Evolutionary conservation across 2,888 invertebrate species (phyloP).

Genomic region (Andrena trimmerana): DNA sequence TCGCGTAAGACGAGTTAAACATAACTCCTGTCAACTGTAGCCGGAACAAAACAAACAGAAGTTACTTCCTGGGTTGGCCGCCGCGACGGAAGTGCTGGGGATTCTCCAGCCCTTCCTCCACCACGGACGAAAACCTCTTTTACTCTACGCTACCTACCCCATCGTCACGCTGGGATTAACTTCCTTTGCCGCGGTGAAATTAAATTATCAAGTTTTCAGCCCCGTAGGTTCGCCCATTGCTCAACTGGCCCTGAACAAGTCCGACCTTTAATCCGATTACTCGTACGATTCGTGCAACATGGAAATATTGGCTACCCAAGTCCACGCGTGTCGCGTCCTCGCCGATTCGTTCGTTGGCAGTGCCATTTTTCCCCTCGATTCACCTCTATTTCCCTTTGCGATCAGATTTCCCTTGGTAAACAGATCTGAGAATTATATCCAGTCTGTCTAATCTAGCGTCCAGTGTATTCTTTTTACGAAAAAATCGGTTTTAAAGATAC

Average conservation of each 20-base stretch:
- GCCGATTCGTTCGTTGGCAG: constrained; percentile 7
- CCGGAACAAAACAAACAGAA: constrained; percentile 74
- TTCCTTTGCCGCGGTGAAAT: constrained; percentile 75
- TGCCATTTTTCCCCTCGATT: constrained; percentile 26
- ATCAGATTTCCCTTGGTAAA: constrained; percentile 5
- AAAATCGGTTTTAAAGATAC: too few relatives aligned
- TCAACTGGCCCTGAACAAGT: constrained; percentile 47
- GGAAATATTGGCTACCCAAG: constrained; percentile 59
- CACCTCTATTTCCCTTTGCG: constrained; percentile 36
- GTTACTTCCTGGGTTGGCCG: constrained; percentile 63
- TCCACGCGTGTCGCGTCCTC: constrained; percentile 6
- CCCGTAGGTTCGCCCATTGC: constrained; percentile 32
- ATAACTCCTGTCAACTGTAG: constrained; percentile 71
- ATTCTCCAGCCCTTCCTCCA: constrained; percentile 46
- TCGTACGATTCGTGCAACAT: constrained; percentile 70
- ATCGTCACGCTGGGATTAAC: constrained; percentile 73
- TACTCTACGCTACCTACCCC: constrained; percentile 45
- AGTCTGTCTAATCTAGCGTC: too few relatives aligned
- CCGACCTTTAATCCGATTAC: constrained; percentile 70
- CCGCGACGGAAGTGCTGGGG: constrained; percentile 59
- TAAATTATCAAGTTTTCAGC: constrained; percentile 76
- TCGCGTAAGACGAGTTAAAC: constrained; percentile 67
- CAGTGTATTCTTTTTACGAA: too few relatives aligned
- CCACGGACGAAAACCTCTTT: constrained; percentile 53
- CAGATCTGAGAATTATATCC: too few relatives aligned